These are phyloP conservation scores for Sitobion miscanthi DNA, from an alignment of 1,140 invertebrate genomes.

Conservation along the genomic window DNA sequence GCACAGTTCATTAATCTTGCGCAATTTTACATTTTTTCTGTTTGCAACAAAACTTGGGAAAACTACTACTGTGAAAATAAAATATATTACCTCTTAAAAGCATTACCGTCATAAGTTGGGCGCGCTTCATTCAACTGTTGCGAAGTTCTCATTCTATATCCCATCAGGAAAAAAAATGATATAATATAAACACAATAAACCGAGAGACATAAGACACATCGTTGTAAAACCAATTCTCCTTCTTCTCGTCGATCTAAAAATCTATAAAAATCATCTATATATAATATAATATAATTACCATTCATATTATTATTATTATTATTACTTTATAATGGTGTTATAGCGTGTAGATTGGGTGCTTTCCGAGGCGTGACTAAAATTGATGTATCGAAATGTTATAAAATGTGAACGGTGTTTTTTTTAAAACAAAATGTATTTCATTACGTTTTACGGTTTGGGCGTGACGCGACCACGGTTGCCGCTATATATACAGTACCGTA, in stretches of 20 bases:
- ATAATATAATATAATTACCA: not conserved
- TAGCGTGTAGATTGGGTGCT: not conserved
- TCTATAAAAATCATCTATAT: not conserved
- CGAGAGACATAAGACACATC: not conserved
- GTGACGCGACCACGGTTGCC: not conserved
- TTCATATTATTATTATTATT: slow-evolving; percentile 2
- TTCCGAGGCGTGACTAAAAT: slow-evolving; percentile 13
- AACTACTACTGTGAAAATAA: not conserved
- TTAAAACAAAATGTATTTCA: not conserved
- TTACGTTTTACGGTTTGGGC: slow-evolving; percentile 11
- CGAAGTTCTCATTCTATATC: not conserved
- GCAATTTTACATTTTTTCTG: too few relatives aligned
- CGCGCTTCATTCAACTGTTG: not conserved
- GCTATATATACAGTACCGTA: too few relatives aligned
- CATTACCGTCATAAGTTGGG: not conserved
- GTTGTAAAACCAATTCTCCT: not conserved
- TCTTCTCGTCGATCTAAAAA: not conserved
- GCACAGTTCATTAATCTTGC: too few relatives aligned
- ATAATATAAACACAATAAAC: not conserved
- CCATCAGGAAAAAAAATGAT: not conserved
- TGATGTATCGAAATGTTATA: not conserved
- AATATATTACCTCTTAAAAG: not conserved
- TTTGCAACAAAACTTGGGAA: not conserved
- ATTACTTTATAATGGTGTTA: not conserved
- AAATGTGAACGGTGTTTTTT: not conserved